Conservation (phyloP, 2,113 vertebrate species). For the Microtus oregoni region DNA sequence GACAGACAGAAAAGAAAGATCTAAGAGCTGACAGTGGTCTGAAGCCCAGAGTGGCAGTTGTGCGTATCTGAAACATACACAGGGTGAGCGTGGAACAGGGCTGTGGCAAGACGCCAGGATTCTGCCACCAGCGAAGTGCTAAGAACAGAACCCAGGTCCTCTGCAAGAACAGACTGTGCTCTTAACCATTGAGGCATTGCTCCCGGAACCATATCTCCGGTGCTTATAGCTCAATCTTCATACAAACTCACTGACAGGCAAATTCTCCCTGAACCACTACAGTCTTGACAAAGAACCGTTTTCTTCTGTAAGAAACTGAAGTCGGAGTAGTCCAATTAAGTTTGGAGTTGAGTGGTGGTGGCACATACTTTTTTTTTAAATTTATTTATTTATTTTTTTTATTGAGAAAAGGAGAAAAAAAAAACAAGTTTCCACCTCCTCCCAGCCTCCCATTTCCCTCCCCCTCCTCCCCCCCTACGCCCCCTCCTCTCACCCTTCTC, state of each 20-base stretch:
- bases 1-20: background rate
- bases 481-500: too few species aligned
- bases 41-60: background rate
- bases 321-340: background rate
- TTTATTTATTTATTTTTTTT: too few species aligned
- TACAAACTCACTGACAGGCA: rapidly evolving
- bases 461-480: too few species aligned
- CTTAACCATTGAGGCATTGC: background rate
- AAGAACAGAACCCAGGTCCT: background rate
- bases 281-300: background rate
- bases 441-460: too few species aligned
- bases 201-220: background rate
- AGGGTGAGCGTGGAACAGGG: background rate
- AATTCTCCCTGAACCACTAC: rapidly evolving
- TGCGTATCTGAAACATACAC: background rate
- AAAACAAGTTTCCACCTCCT: too few species aligned
- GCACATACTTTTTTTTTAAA: too few species aligned
- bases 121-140: background rate
- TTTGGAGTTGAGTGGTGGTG: too few species aligned
- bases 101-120: background rate
- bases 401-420: too few species aligned
- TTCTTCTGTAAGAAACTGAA: background rate
- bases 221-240: too few species aligned
- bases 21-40: slow-evolving; percentile 16
- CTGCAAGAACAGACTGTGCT: background rate